Conservation (phyloP, 2,797 vertebrate genomes). For the Gymnothorax reevesii region DNA sequence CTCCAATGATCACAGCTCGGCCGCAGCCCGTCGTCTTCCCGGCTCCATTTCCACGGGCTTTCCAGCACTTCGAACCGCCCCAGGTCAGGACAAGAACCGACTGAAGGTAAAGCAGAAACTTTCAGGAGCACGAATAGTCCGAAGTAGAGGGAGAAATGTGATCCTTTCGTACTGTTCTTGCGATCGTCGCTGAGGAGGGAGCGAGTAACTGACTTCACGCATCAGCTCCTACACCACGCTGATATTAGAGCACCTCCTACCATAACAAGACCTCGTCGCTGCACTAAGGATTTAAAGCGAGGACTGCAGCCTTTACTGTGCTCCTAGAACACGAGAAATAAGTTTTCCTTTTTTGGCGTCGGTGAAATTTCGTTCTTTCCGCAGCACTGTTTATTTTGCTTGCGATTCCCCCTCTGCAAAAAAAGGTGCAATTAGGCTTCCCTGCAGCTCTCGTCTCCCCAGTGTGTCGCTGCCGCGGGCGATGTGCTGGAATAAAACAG, state of each 20-base stretch:
- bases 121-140: constrained; percentile 39
- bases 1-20: constrained; percentile 64
- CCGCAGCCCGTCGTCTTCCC: constrained; percentile 63
- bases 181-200: constrained; percentile 62
- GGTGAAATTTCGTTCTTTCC: constrained; percentile 39
- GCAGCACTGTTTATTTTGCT: constrained; percentile 32
- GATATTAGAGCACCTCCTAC: constrained; percentile 65
- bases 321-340: constrained; percentile 32
- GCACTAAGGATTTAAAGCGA: constrained; percentile 49
- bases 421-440: constrained; percentile 55
- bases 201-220: constrained; percentile 75
- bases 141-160: constrained; percentile 39
- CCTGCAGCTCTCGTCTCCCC: constrained; percentile 48
- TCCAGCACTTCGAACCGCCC: constrained; percentile 69
- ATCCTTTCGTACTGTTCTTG: constrained; percentile 74
- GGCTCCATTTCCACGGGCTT: constrained; percentile 62
- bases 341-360: constrained; percentile 36
- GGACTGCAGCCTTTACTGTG: constrained; percentile 46
- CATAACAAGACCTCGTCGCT: constrained; percentile 62
- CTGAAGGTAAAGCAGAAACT: constrained; percentile 74
- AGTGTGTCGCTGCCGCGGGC: constrained; percentile 35
- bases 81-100: constrained; percentile 73
- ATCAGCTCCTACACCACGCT: constrained; percentile 75
- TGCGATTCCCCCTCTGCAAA: constrained; percentile 50
- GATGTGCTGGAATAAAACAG: constrained; percentile 25